phyloP scores from a whole-genome alignment of 2,888 invertebrate genomes.

The Pimpla rufipes region DNA sequence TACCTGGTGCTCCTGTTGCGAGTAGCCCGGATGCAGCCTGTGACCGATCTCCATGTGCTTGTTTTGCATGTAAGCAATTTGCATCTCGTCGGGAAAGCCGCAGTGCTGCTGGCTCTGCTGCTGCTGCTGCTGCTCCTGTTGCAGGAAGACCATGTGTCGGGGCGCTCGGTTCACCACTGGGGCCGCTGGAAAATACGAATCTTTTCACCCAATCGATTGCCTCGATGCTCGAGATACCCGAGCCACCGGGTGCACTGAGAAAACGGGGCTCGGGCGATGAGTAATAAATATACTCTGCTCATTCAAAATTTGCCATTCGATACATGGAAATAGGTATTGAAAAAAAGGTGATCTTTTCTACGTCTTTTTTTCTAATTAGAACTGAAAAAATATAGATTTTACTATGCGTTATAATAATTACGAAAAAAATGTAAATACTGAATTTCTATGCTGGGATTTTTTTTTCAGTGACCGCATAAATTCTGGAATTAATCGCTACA shows the following conservation, averaged over 20 bases:
- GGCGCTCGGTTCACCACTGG: slow-evolving; percentile 77
- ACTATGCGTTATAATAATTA: too few relatives aligned
- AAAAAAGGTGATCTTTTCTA: too few relatives aligned
- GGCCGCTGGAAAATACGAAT: slow-evolving; percentile 65
- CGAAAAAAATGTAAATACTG: too few relatives aligned
- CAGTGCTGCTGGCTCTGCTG: slow-evolving; percentile 79
- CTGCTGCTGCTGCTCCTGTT: slow-evolving; percentile 80
- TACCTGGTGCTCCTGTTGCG: slow-evolving; percentile 79
- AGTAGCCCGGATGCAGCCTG: slow-evolving; percentile 77
- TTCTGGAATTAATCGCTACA: too few relatives aligned
- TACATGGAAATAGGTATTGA: too few relatives aligned
- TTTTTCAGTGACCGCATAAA: too few relatives aligned
- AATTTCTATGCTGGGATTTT: too few relatives aligned
- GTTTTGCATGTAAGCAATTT: slow-evolving; percentile 77
- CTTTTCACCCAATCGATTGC: slow-evolving; percentile 34
- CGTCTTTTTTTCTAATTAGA: too few relatives aligned
- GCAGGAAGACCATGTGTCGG: slow-evolving; percentile 82
- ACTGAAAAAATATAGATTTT: too few relatives aligned
- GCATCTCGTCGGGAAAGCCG: slow-evolving; percentile 78
- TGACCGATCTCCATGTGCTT: slow-evolving; percentile 78
- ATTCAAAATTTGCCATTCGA: too few relatives aligned
- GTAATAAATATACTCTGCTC: too few relatives aligned
- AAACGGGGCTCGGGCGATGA: too few relatives aligned
- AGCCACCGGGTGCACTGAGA: not conserved
- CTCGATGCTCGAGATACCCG: slow-evolving; percentile 25